Percentiles rank a stretch among this genome's conserved stretches.
Conservation (phyloP, 1,140 invertebrate genomes). For the Archegozetes longisetosus region DNA sequence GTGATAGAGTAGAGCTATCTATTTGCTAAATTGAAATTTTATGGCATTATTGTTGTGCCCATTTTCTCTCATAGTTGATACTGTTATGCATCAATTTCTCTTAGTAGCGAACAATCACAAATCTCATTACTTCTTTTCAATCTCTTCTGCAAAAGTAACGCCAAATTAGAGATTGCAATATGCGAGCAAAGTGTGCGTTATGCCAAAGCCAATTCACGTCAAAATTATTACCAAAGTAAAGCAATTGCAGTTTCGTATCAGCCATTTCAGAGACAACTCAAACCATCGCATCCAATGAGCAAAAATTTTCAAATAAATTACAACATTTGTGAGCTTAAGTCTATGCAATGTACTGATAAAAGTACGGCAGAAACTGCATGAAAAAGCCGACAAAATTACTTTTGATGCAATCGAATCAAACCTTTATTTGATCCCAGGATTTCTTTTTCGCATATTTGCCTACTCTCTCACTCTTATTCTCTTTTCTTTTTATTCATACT, state of each 20-base stretch:
- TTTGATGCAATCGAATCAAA: not conserved
- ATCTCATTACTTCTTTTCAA: not conserved
- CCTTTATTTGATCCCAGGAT: not conserved
- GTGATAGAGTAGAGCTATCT: not conserved
- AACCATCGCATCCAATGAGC: too few species aligned
- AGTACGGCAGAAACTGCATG: not conserved
- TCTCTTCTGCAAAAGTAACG: too few species aligned
- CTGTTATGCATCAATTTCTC: not conserved
- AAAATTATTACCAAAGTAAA: too few species aligned
- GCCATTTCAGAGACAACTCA: too few species aligned
- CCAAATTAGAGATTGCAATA: too few species aligned
- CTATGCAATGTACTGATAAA: not conserved
- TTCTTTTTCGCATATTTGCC: not conserved
- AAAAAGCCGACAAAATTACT: not conserved
- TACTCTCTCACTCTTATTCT: not conserved
- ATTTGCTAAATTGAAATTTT: not conserved
- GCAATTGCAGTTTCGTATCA: too few species aligned
- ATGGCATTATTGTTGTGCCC: not conserved
- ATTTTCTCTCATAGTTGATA: not conserved
- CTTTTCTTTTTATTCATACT: not conserved
- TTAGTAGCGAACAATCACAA: too few species aligned
- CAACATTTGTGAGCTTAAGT: not conserved
- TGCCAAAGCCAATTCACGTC: too few species aligned
- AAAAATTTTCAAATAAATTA: not conserved
- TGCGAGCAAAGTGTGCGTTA: too few species aligned